These are phyloP conservation scores for Coremacera marginata DNA, from an alignment of 2,888 invertebrate genomes.

Conservation along the genomic window DNA sequence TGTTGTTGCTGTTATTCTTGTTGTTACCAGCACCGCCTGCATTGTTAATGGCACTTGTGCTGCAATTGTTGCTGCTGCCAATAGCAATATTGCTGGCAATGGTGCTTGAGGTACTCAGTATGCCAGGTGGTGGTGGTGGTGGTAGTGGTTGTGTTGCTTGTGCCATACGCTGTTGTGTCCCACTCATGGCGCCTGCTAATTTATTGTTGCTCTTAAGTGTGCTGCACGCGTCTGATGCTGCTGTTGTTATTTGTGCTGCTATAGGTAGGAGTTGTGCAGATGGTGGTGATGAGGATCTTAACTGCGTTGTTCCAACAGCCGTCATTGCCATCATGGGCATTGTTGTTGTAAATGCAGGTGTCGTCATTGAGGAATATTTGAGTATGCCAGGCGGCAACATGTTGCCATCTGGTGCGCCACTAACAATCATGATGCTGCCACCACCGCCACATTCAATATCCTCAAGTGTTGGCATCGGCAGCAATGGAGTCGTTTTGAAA, in stretches of 20 bases:
- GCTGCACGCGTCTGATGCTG: conserved; percentile 51
- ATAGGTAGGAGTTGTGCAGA: conserved; percentile 35
- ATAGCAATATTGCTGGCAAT: conserved; percentile 24
- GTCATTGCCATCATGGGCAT: conserved; percentile 44
- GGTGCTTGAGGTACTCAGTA: conserved; percentile 25
- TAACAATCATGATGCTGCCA: background rate
- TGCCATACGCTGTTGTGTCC: conserved; percentile 45
- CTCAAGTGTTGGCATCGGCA: conserved; percentile 63
- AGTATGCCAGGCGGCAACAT: conserved; percentile 50
- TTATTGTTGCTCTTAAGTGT: conserved; percentile 60
- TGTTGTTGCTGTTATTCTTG: conserved; percentile 44
- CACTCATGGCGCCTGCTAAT: conserved; percentile 44
- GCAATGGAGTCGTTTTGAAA: conserved; percentile 56
- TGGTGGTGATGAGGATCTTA: conserved; percentile 40
- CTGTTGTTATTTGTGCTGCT: conserved; percentile 36
- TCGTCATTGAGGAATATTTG: conserved; percentile 49
- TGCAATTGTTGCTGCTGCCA: conserved; percentile 39
- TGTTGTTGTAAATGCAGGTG: conserved; percentile 44
- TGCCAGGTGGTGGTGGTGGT: background rate
- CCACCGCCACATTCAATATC: conserved; percentile 58
- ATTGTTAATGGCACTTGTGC: conserved; percentile 41
- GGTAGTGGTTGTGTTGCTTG: conserved; percentile 1
- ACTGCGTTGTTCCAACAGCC: conserved; percentile 41
- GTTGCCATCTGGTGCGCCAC: background rate
- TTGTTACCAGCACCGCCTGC: conserved; percentile 25